Percentiles rank a stretch among this genome's conserved stretches.
These are phyloP conservation scores for Neelides folsomi DNA, from an alignment of 2,888 invertebrate species.

Conservation along the genomic window DNA sequence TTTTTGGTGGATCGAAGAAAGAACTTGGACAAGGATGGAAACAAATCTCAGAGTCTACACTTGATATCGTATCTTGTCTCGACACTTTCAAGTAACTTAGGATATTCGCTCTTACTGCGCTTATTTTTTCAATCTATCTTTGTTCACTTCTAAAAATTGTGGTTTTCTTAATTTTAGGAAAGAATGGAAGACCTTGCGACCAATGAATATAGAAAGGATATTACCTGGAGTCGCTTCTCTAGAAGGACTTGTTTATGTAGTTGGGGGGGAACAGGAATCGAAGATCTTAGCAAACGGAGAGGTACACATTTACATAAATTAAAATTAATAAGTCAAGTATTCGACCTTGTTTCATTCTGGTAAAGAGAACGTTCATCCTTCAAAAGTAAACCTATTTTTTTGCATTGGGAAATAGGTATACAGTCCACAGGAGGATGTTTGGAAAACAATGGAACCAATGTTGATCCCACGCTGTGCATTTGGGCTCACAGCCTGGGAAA, in stretches of 20 bases:
- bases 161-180: constrained; percentile 39
- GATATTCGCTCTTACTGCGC: no score
- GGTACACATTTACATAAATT: constrained; percentile 30
- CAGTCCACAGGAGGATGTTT: constrained; percentile 52
- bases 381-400: no score
- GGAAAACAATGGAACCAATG: constrained; percentile 54
- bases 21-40: constrained; percentile 60
- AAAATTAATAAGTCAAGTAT: no score
- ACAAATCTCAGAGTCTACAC: constrained; percentile 62
- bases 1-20: constrained; percentile 77
- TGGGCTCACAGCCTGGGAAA: constrained; percentile 65
- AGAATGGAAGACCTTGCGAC: constrained; percentile 65
- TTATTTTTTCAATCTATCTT: background rate
- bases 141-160: background rate
- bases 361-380: no score
- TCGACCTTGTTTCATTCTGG: no score
- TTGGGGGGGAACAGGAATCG: constrained; percentile 81
- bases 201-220: constrained; percentile 72
- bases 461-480: constrained; percentile 77
- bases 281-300: constrained; percentile 79
- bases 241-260: constrained; percentile 73
- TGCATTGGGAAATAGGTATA: constrained; percentile 51
- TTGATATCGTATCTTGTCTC: constrained; percentile 69
- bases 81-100: constrained; percentile 47
- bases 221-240: constrained; percentile 73